Evolutionary conservation across 2,797 vertebrate species (phyloP).

Genomic region (Anniella stebbinsi): DNA sequence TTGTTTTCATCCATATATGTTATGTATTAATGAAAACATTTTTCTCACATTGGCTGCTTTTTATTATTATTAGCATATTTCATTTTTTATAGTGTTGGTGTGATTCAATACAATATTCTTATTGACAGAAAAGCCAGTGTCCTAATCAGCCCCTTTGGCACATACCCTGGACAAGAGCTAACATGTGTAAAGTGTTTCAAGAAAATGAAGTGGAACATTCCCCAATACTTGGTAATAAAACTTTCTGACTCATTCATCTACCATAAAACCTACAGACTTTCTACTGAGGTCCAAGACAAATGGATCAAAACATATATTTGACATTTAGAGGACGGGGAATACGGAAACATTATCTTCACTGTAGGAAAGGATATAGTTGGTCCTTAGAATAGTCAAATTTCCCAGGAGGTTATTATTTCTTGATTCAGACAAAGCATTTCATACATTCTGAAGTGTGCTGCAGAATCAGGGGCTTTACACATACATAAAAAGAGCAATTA

Average conservation of each 20-base stretch:
- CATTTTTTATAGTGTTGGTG: neutral
- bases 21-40: neutral
- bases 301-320: slow-evolving; percentile 70
- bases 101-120: slow-evolving; percentile 35
- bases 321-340: slow-evolving; percentile 64
- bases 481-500: slow-evolving; percentile 2
- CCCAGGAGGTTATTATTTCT: slow-evolving; percentile 57
- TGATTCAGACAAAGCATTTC: slow-evolving; percentile 53
- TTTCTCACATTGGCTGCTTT: neutral
- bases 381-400: slow-evolving; percentile 19
- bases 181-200: slow-evolving; percentile 59
- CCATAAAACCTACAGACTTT: slow-evolving; percentile 63
- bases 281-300: slow-evolving; percentile 70
- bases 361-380: slow-evolving; percentile 36
- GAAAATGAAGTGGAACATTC: slow-evolving; percentile 66
- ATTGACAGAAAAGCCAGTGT: slow-evolving; percentile 19
- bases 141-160: slow-evolving; percentile 25
- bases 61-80: neutral
- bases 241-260: slow-evolving; percentile 70
- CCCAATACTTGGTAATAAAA: slow-evolving; percentile 56
- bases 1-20: neutral
- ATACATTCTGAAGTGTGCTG: slow-evolving; percentile 45
- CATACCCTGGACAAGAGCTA: slow-evolving; percentile 47
- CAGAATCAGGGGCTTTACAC: slow-evolving; percentile 47
- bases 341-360: slow-evolving; percentile 48